Evolutionary conservation across 2,797 vertebrate species (phyloP).

Genomic region (Cryptoprocta ferox): DNA sequence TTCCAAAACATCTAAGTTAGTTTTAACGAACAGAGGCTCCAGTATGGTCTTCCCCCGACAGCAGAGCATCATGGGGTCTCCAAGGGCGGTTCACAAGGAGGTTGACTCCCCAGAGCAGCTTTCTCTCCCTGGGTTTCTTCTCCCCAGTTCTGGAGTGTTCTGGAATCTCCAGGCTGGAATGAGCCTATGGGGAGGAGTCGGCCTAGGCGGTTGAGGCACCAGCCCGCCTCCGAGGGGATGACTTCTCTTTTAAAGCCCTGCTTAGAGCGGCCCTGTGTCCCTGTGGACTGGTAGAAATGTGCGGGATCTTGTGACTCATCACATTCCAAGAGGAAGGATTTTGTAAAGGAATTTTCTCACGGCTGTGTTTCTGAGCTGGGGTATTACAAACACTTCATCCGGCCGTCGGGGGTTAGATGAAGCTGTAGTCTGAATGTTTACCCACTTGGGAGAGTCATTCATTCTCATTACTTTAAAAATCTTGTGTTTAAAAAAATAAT

Average conservation of each 20-base stretch:
- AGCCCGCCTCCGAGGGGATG: neutral
- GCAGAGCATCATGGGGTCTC: neutral
- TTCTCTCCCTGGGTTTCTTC: neutral
- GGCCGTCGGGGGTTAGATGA: neutral
- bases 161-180: neutral
- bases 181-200: neutral
- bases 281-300: neutral
- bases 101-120: neutral
- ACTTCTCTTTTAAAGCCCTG: neutral
- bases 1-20: slow-evolving; percentile 78
- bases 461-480: slow-evolving; percentile 14
- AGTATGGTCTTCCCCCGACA: neutral
- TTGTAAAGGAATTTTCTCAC: neutral
- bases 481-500: neutral
- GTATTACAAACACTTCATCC: neutral
- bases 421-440: neutral
- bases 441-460: slow-evolving; percentile 16
- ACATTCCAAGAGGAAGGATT: neutral
- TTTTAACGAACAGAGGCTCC: slow-evolving; percentile 71
- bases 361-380: neutral
- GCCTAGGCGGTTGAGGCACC: neutral
- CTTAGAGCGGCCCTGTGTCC: rapidly evolving
- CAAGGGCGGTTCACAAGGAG: neutral
- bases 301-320: neutral
- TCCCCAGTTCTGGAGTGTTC: neutral